These are phyloP conservation scores for Stenoptilia bipunctidactyla DNA, from an alignment of 2,888 invertebrate genomes.

Conservation along the genomic window DNA sequence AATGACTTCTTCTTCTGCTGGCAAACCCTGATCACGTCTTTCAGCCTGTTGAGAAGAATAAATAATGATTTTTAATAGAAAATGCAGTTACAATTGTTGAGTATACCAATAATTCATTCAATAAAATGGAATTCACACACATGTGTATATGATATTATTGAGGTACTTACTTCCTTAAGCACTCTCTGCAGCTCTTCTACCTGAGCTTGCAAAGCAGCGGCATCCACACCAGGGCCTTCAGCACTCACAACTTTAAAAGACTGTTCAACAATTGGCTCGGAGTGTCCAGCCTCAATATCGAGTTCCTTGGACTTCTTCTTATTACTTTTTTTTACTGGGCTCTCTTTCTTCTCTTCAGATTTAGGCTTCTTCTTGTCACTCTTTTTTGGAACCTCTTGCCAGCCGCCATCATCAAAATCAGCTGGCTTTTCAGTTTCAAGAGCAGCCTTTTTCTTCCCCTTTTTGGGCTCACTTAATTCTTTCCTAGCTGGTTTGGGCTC, in stretches of 20 bases:
- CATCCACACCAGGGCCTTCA: constrained; percentile 48
- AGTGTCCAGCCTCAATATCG: constrained; percentile 40
- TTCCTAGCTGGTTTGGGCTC: constrained; percentile 51
- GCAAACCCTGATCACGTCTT: constrained; percentile 42
- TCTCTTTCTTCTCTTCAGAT: constrained; percentile 61
- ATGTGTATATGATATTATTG: no score
- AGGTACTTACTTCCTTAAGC: constrained; percentile 62
- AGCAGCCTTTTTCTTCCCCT: constrained; percentile 69
- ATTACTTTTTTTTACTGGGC: constrained; percentile 61
- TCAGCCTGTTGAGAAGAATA: constrained; percentile 34
- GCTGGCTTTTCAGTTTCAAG: constrained; percentile 75
- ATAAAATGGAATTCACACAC: no score
- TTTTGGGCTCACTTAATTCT: constrained; percentile 59
- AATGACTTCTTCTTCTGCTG: constrained; percentile 32
- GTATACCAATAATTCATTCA: no score
- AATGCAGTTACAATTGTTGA: no score
- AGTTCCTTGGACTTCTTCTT: constrained; percentile 53
- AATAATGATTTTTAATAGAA: constrained; percentile 2
- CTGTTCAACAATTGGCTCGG: constrained; percentile 41
- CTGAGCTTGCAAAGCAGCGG: constrained; percentile 54
- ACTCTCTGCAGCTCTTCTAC: constrained; percentile 60
- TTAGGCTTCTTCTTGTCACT: constrained; percentile 81
- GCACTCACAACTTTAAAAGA: constrained; percentile 55
- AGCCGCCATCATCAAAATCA: constrained; percentile 81
- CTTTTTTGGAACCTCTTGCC: constrained; percentile 79